Conservation (phyloP, 2,888 invertebrate genomes). For the Melieria omissa region DNA sequence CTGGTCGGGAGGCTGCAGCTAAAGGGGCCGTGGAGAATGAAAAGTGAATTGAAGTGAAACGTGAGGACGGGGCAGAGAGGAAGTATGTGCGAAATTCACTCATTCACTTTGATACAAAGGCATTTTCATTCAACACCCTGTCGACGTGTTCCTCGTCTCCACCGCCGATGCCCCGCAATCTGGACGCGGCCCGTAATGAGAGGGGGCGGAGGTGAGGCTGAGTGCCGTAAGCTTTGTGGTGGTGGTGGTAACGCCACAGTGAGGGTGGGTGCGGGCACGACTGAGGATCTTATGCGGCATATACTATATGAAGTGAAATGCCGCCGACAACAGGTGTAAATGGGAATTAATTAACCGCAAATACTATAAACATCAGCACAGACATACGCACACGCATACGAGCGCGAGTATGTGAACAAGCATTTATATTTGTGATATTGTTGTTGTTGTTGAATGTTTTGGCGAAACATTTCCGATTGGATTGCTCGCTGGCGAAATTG, state of each 20-base stretch:
- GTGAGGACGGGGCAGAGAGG: conserved; percentile 36
- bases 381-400: neutral
- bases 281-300: conserved; percentile 51
- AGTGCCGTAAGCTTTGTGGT: no score
- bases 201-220: no score
- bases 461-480: no score
- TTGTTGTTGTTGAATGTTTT: no score
- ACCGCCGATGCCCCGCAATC: no score
- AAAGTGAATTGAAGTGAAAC: conserved; percentile 1
- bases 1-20: conserved; percentile 5
- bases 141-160: conserved; percentile 29
- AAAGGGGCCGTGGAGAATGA: conserved; percentile 11
- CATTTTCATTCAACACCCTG: conserved; percentile 50
- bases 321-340: conserved; percentile 62
- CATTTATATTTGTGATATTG: neutral
- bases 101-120: conserved; percentile 45
- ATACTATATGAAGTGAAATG: conserved; percentile 48
- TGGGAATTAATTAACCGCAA: conserved; percentile 65
- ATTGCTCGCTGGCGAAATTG: no score
- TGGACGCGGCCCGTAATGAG: no score
- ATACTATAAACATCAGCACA: conserved; percentile 32
- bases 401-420: neutral
- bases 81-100: conserved; percentile 50
- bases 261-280: no score
- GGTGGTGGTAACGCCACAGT: no score